These are phyloP conservation scores for Laothoe populi DNA, from an alignment of 2,888 invertebrate genomes.

Conservation along the genomic window DNA sequence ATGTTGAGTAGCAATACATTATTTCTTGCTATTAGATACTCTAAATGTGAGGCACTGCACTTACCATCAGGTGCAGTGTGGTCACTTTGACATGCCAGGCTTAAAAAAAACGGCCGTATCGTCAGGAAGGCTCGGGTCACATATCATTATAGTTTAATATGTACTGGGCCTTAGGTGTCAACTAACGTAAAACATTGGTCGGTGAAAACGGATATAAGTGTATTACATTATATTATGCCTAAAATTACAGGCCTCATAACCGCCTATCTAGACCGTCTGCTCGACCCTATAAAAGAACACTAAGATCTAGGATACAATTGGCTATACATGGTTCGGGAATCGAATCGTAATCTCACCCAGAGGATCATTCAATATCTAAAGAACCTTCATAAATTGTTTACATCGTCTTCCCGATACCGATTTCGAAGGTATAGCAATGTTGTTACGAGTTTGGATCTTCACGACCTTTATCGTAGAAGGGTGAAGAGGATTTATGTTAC, in stretches of 20 bases:
- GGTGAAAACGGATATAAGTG: no score
- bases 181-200: no score
- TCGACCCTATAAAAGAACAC: not conserved
- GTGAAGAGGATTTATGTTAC: slow-evolving; percentile 5
- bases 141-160: no score
- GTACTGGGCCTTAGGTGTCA: no score
- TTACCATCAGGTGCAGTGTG: no score
- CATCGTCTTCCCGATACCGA: slow-evolving; percentile 12
- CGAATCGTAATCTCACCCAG: not conserved
- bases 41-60: no score
- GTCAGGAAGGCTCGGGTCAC: no score
- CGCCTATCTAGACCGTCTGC: not conserved
- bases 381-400: slow-evolving; percentile 19
- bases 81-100: no score
- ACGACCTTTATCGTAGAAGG: not conserved
- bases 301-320: not conserved
- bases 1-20: no score
- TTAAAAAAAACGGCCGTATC: no score
- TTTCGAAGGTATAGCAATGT: slow-evolving; percentile 7
- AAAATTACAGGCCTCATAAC: not conserved
- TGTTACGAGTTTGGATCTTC: not conserved
- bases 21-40: no score
- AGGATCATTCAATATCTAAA: slow-evolving; percentile 13
- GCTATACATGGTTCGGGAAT: slow-evolving; percentile 9
- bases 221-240: not conserved